Base-by-base conservation (phyloP, 2,797 vertebrate genomes). In the Acanthurus lineatus region DNA sequence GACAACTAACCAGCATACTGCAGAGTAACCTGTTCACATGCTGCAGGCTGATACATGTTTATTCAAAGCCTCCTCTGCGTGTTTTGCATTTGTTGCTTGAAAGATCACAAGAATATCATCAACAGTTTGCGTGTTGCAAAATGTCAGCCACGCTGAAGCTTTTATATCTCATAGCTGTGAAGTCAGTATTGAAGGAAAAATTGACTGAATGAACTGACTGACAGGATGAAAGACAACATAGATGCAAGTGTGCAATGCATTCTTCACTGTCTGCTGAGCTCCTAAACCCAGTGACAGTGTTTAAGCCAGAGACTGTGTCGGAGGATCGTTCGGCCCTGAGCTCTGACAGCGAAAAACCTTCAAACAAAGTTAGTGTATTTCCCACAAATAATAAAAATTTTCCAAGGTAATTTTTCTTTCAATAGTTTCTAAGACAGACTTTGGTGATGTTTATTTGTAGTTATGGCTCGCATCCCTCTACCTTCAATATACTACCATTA, bases 31-130 rank as follows among this genome's bases (percentile, higher is more conserved):
- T 85, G 77, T 67, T 75, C 61, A 54, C 67, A 35, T 45, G 69
- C 87, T 76, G 61, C 77, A 65, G 82, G 84, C 82, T 86, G 82
- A 82, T 72, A 16, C 42, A 69, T 68, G 63, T 79, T 63, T 67
- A 70, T 64, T 78, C 69, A 67, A 75, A 67, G 57, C 44, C 51
- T 73, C 35, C 19, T 65, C 69, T 76, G 54, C 0, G 3, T 19
- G 22, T 73, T 78, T 76, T 75, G 81, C 76, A 82, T 86, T 69
- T 80, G 85, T 76, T 81, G 79, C 74, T 78, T 3, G 47, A 69
- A 63, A 89, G 78, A 90, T 90, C 85, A 87, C 74, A 88, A 72
- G 81, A 80, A 84, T 65, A 79, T 81, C 87, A 87, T 74, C 75
- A 64, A 74, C 79, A 35, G 75, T 75, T 78, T 73, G 79, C 69